Percentiles rank a stretch among this genome's conserved stretches.
These are phyloP conservation scores for Hymenopus coronatus DNA, from an alignment of 2,888 invertebrate species.

Conservation along the genomic window DNA sequence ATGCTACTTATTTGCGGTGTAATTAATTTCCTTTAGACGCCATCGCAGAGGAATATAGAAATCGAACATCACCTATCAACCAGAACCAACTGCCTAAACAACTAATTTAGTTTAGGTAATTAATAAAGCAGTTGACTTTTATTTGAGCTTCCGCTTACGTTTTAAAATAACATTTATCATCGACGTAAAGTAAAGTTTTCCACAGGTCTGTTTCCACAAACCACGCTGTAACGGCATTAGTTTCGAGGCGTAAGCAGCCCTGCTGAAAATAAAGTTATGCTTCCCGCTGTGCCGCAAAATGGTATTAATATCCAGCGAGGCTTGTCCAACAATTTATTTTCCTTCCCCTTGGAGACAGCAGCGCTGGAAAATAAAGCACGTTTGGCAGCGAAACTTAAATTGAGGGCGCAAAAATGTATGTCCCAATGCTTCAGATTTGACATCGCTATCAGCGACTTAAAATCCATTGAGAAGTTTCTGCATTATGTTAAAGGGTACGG, in stretches of 20 bases:
- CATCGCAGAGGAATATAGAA: no score
- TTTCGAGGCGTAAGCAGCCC: background rate
- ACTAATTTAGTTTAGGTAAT: no score
- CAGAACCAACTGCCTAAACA: no score
- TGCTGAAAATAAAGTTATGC: no score
- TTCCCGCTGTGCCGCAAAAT: background rate
- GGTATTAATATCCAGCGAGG: background rate
- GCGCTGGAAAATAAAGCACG: background rate
- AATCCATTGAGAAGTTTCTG: background rate
- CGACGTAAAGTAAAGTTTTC: background rate
- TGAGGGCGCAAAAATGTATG: no score
- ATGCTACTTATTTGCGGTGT: no score
- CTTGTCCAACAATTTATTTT: background rate
- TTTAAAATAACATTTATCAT: no score
- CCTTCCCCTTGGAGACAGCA: background rate
- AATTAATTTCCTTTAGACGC: no score
- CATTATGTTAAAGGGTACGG: no score
- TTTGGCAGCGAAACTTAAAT: background rate
- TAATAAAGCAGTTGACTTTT: no score
- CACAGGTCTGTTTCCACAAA: background rate
- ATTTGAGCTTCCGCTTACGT: no score
- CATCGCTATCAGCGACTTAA: background rate
- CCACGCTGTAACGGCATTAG: background rate
- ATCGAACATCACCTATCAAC: no score
- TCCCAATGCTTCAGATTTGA: background rate